These are phyloP conservation scores for Ctenopoma multispine DNA, from an alignment of 2,797 vertebrate genomes.

Conservation along the genomic window DNA sequence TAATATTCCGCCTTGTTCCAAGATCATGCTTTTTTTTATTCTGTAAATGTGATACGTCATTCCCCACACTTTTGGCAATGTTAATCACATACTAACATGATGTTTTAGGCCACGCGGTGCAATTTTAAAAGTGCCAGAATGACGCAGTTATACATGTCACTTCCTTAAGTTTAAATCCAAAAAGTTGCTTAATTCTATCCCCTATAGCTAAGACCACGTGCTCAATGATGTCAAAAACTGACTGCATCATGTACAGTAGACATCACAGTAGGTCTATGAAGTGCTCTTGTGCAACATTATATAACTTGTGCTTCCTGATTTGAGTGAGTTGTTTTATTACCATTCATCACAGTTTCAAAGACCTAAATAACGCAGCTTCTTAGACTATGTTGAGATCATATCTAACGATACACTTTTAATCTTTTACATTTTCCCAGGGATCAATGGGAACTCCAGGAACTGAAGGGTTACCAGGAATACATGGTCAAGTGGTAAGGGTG, in stretches of 20 bases:
- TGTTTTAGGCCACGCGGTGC: slow-evolving; percentile 19
- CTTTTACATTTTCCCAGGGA: slow-evolving; percentile 82
- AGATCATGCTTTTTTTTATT: slow-evolving; percentile 5
- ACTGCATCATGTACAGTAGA: slow-evolving; percentile 4
- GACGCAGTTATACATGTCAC: slow-evolving; percentile 8
- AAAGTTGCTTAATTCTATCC: slow-evolving; percentile 15
- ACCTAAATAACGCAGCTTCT: not conserved
- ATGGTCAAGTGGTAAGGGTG: slow-evolving; percentile 88
- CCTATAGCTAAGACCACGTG: not conserved
- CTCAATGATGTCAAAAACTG: slow-evolving; percentile 25
- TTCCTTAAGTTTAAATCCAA: slow-evolving; percentile 8
- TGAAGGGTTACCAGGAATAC: slow-evolving; percentile 87
- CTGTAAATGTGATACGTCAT: slow-evolving; percentile 17
- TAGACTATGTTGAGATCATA: not conserved
- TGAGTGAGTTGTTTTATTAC: not conserved
- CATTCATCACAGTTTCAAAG: not conserved
- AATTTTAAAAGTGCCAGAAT: slow-evolving; percentile 19
- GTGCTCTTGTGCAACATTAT: not conserved
- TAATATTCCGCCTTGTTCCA: slow-evolving; percentile 1
- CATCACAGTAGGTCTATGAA: not conserved
- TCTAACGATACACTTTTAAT: slow-evolving; percentile 12
- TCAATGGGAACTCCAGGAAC: slow-evolving; percentile 87
- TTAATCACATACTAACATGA: slow-evolving; percentile 1
- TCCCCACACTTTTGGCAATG: not conserved
- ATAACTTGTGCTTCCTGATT: not conserved